Evolutionary conservation across 2,113 vertebrate genomes (phyloP).

Genomic region (Eulacestoma nigropectus): DNA sequence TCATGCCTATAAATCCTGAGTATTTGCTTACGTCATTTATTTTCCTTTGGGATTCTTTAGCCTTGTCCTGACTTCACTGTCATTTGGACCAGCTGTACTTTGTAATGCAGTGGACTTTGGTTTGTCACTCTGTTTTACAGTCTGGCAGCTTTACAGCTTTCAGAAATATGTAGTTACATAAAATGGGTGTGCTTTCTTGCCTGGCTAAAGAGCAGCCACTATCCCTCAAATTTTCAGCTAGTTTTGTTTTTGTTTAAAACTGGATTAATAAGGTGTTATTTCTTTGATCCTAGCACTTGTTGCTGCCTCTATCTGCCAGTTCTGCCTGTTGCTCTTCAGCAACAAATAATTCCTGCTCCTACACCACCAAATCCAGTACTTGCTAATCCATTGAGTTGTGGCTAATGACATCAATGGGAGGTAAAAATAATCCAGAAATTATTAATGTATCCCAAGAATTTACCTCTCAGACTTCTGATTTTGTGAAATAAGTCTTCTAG

Average conservation of each 20-base stretch:
- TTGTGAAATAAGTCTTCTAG: background rate
- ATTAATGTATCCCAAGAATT: background rate
- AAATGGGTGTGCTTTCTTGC: background rate
- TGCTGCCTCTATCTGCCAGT: background rate
- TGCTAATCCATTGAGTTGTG: background rate
- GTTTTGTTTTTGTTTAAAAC: background rate
- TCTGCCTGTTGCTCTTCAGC: background rate
- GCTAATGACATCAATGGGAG: background rate
- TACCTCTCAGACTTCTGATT: background rate
- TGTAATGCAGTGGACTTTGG: background rate
- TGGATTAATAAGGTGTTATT: background rate
- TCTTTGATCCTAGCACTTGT: background rate
- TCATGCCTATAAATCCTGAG: background rate
- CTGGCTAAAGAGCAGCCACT: background rate
- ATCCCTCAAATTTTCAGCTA: background rate
- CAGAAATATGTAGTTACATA: background rate
- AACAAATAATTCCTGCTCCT: background rate
- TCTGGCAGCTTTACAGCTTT: background rate
- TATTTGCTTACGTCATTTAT: background rate
- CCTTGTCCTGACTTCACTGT: background rate
- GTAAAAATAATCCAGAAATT: background rate
- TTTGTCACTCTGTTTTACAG: background rate
- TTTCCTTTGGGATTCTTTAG: background rate
- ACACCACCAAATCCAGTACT: background rate
- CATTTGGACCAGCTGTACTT: background rate